Base-by-base conservation (phyloP, 2,113 vertebrate genomes). In the Daubentonia madagascariensis region DNA sequence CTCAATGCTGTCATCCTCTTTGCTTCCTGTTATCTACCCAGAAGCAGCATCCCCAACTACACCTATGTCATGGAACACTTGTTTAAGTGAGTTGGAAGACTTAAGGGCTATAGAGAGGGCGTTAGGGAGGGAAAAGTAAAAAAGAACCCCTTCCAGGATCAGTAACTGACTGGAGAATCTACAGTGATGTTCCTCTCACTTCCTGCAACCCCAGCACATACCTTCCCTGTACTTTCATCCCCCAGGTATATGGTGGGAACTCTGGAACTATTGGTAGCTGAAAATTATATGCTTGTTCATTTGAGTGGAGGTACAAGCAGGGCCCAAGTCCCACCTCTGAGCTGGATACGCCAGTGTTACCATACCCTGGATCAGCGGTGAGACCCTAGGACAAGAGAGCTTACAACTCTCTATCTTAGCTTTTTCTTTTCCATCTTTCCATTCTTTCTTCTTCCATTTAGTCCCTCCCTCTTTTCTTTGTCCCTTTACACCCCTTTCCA, bases 51-150 rank as follows among this genome's bases (percentile, higher is more conserved):
- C 75, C 98, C 99, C 35, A 85, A 98, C 97, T 99, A 99, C 3
- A 91, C 98, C n/a, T 99, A 99, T 5, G 97, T 99, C 80, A 99
- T 99, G 99, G 99, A 99, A 67, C 99, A 99, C 97, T 98, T 99
- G 76, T 99, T 99, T 97, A 99, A 99, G 99, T 99, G 97, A 97
- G 97, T 1, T 59, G 9, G 35, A 52, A 76, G 70, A 16, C 43
- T 11, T 20, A 68, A n/a, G n/a, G 63, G 48, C 22, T 37, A 43
- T 28, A 8, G 12, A 10, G 17, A 40, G 78, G n/a, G 12, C 6
- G 20, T 48, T 32, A n/a, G 18, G 30, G 80, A 65, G 14, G 67
- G 43, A 43, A 70, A 57, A n/a, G 6, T 48, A 4, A 63, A 76
- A 87, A 85, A 83, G 18, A 61, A 32, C 3, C 2, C 1, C 7